phyloP scores from a whole-genome alignment of 2,888 invertebrate species.

The Sylvicola cinctus region DNA sequence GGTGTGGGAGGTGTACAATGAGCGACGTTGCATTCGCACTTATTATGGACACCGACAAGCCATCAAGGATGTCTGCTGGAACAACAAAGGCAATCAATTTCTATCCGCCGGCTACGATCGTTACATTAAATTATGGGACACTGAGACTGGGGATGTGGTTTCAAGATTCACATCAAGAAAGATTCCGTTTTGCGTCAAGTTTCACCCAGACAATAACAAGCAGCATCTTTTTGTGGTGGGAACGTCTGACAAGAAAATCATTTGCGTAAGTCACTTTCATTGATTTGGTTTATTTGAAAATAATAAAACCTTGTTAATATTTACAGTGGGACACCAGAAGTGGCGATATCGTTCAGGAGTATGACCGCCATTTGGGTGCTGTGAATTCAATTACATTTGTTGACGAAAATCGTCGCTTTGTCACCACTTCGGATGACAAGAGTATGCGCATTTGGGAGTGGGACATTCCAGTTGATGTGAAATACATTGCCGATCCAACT shows the following conservation, averaged over 20 bases:
- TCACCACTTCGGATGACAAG: slow-evolving; percentile 98
- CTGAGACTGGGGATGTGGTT: slow-evolving; percentile 79
- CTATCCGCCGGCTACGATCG: slow-evolving; percentile 92
- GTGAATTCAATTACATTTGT: slow-evolving; percentile 99
- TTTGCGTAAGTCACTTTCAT: slow-evolving; percentile 60
- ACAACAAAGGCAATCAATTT: slow-evolving; percentile 82
- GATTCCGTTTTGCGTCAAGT: slow-evolving; percentile 95
- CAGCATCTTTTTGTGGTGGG: slow-evolving; percentile 97
- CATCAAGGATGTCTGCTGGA: slow-evolving; percentile 88
- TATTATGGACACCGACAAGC: slow-evolving; percentile 95
- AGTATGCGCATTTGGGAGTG: slow-evolving; percentile 99
- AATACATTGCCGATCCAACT: slow-evolving; percentile 96
- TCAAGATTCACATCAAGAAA: slow-evolving; percentile 86
- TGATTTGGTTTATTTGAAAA: slow-evolving; percentile 1
- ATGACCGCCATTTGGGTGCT: slow-evolving; percentile 95
- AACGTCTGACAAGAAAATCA: slow-evolving; percentile 97
- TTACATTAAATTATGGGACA: slow-evolving; percentile 97
- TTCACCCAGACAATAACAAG: slow-evolving; percentile 92
- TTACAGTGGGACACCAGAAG: slow-evolving; percentile 79
- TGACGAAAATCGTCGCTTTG: slow-evolving; percentile 93
- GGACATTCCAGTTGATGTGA: slow-evolving; percentile 98
- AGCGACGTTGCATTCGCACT: slow-evolving; percentile 76
- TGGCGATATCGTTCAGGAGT: slow-evolving; percentile 92
- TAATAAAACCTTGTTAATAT: slow-evolving; percentile 5
- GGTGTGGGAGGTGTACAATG: slow-evolving; percentile 97